Evolutionary conservation across 1,140 invertebrate species (phyloP), one percentile per base, ranked within the genome.

Genomic region (Stegodyphus mimosarum): DNA sequence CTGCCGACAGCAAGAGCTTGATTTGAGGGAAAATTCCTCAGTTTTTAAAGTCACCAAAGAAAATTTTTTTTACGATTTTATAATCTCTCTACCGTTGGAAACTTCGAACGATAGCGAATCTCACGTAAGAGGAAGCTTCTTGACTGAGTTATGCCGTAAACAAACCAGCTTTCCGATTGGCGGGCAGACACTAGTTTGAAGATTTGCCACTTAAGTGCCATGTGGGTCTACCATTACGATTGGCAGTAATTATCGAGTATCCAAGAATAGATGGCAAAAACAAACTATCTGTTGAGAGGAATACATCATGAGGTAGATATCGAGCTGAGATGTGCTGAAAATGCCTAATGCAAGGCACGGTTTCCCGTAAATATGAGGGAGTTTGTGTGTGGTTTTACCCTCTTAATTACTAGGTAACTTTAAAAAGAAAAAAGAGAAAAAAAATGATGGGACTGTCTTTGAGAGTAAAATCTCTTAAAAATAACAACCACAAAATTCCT

Each of bases 211-310:
- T 60, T 60, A 60, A 60, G 15, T 60, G 55, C 55, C 9, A 15
- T 15, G 55, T 9, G 15, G 55, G 55, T 60, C 15, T 60, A 15
- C 15, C 55, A 33, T 60, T 15, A 15, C 9, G 55, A 60, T 15
- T 15, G 64, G 7, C 64, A 67, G 17, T 18, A 67, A 67, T 67
- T 67, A 67, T 67, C 64, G 7, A 17, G 10, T 13, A n/a, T 67
- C 17, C 64, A 18, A 13, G 64, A 67, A 7, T 17, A 18, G 64
- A 17, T 67, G 64, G 9, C 64, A 7, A 67, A 67, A 67, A 67
- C 64, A 67, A 67, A 67, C 64, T 67, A 67, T n/a, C 64, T 67
- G 64, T 67, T 67, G 64, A n/a, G 11, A 15, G 64, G 64, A 67
- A 67, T 67, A 67, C 64, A 67, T 67, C 64, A 67, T 67, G 64